These are phyloP conservation scores for Calliphora vicina DNA, from an alignment of 1,140 invertebrate species.

Conservation along the genomic window DNA sequence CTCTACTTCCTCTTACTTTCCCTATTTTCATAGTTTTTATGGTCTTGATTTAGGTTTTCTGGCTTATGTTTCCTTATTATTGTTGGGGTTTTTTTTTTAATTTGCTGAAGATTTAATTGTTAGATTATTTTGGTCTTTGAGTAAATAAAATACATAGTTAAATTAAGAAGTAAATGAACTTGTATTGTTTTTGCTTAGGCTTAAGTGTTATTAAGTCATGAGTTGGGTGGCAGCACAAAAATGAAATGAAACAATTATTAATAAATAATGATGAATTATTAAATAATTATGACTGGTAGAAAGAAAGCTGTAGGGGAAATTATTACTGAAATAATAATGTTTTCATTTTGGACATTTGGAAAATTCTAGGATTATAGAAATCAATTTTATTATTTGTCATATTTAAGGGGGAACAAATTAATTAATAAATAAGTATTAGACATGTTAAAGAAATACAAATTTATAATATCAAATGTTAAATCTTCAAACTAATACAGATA, in stretches of 20 bases:
- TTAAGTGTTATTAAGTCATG: background rate
- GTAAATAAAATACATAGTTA: background rate
- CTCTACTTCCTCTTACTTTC: background rate
- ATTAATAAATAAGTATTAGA: background rate
- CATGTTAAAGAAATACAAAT: too few species aligned
- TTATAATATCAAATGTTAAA: too few species aligned
- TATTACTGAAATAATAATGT: too few species aligned
- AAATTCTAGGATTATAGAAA: background rate
- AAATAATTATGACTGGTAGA: background rate
- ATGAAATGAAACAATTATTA: background rate
- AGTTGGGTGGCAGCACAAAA: background rate
- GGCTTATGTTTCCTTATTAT: background rate
- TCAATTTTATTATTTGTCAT: background rate
- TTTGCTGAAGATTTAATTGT: background rate
- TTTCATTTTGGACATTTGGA: too few species aligned
- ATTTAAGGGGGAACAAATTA: background rate
- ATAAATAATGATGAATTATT: conserved; percentile 13
- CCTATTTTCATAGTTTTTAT: background rate
- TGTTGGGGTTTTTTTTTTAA: background rate
- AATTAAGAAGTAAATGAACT: background rate
- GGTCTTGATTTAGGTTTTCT: background rate
- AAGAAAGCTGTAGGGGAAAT: too few species aligned
- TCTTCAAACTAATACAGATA: too few species aligned
- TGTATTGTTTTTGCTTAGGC: background rate
- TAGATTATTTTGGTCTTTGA: background rate